These are phyloP conservation scores for Uria lomvia DNA, from an alignment of 2,113 vertebrate species.

Conservation along the genomic window DNA sequence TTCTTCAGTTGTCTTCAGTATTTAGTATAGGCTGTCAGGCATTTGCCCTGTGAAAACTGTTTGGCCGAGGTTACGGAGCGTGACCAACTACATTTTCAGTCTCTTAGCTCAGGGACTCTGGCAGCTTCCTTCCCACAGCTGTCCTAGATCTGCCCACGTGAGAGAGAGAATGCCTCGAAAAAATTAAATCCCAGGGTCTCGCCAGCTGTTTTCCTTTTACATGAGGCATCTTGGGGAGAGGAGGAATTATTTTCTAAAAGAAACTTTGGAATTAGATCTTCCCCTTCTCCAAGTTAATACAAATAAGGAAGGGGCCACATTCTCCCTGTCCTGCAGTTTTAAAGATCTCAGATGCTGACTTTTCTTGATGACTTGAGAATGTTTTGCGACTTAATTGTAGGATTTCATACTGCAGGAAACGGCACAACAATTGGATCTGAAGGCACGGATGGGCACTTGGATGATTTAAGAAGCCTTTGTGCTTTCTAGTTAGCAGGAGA, in stretches of 20 bases:
- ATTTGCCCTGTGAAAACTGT: not conserved
- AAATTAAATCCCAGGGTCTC: not conserved
- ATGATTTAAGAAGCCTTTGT: not conserved
- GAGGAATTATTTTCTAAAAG: not conserved
- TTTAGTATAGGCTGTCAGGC: not conserved
- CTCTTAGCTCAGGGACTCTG: not conserved
- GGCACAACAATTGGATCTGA: not conserved
- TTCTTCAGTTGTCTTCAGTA: not conserved
- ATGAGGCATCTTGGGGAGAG: not conserved
- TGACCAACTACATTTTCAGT: not conserved
- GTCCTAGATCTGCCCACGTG: not conserved
- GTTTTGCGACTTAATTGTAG: not conserved
- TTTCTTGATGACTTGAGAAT: not conserved
- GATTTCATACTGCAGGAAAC: not conserved
- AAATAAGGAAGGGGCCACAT: not conserved
- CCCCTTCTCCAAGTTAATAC: not conserved
- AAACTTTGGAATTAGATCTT: not conserved
- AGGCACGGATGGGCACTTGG: not conserved
- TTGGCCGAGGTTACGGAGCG: not conserved
- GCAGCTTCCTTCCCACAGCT: slow-evolving; percentile 30
- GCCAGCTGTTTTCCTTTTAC: not conserved
- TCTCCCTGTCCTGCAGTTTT: not conserved
- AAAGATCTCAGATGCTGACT: not conserved
- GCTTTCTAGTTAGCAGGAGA: not conserved
- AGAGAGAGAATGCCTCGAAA: not conserved